Evolutionary conservation across 2,113 vertebrate genomes (phyloP).

Genomic region (Gracilinanus agilis): DNA sequence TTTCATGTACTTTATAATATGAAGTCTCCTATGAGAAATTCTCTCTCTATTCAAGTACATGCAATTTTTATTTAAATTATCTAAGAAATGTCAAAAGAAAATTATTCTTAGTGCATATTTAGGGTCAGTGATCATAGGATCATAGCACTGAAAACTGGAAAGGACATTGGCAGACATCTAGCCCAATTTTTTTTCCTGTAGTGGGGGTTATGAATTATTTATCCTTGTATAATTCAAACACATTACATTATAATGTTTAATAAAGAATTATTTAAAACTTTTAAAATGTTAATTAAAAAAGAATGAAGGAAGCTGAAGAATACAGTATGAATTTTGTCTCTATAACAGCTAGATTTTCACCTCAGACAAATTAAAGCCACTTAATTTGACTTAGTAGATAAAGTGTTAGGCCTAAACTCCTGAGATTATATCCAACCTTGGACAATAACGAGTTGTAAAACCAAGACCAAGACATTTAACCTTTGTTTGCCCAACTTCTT

Average conservation of each 20-base stretch:
- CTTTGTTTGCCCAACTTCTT: not conserved
- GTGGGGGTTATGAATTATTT: not conserved
- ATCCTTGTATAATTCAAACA: not conserved
- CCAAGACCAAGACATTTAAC: not conserved
- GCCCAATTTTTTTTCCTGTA: not conserved
- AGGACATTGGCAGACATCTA: not conserved
- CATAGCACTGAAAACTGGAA: not conserved
- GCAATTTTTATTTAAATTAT: not conserved
- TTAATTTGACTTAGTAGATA: not conserved
- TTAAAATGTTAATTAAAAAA: not conserved
- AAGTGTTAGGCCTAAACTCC: not conserved
- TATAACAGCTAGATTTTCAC: not conserved
- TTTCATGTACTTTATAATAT: not conserved
- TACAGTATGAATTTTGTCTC: not conserved
- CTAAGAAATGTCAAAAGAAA: slow-evolving; percentile 6
- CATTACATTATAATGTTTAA: not conserved
- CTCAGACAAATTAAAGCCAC: not conserved
- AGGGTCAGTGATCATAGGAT: not conserved
- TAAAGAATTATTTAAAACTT: not conserved
- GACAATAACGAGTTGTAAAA: not conserved
- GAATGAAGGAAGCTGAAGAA: not conserved
- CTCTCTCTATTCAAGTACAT: slow-evolving; percentile 16
- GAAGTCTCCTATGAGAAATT: slow-evolving; percentile 13
- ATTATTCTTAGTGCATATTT: not conserved
- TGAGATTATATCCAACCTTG: not conserved